Evolutionary conservation across 2,888 invertebrate genomes (phyloP).

Genomic region (Loripinus fragilis): DNA sequence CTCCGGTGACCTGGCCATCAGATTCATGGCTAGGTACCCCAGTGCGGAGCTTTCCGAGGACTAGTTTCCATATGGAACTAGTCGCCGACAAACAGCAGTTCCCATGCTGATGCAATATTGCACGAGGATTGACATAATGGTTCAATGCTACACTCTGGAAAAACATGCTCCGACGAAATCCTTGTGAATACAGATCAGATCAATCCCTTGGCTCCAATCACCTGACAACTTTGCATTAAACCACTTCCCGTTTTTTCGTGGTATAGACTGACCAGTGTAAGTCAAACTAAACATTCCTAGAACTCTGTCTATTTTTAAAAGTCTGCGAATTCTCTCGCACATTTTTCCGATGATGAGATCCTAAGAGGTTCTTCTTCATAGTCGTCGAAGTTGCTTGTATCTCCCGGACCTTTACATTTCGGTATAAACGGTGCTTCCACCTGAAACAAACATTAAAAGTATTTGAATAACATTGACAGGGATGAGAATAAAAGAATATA

Average conservation of each 20-base stretch:
- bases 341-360: slow-evolving; percentile 99
- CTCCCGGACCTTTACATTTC: slow-evolving; percentile 99
- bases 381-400: slow-evolving; percentile 99
- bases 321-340: slow-evolving; percentile 99
- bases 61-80: not conserved
- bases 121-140: slow-evolving; percentile 13
- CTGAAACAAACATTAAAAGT: slow-evolving; percentile 78
- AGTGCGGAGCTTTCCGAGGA: not conserved
- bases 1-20: not conserved
- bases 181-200: not conserved
- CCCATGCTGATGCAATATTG: slow-evolving; percentile 6
- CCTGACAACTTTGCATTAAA: slow-evolving; percentile 5
- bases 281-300: slow-evolving; percentile 4
- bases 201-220: not conserved
- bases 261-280: slow-evolving; percentile 7
- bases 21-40: not conserved
- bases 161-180: slow-evolving; percentile 7
- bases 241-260: slow-evolving; percentile 7
- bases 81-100: slow-evolving; percentile 3
- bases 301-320: slow-evolving; percentile 85
- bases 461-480: too few relatives aligned
- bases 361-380: slow-evolving; percentile 99
- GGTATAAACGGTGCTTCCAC: slow-evolving; percentile 99
- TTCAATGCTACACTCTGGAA: slow-evolving; percentile 6
- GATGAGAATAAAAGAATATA: too few relatives aligned